Percentiles rank a stretch among this genome's conserved stretches.
Conservation (phyloP, 2,113 vertebrate species). For the Tachycineta bicolor region DNA sequence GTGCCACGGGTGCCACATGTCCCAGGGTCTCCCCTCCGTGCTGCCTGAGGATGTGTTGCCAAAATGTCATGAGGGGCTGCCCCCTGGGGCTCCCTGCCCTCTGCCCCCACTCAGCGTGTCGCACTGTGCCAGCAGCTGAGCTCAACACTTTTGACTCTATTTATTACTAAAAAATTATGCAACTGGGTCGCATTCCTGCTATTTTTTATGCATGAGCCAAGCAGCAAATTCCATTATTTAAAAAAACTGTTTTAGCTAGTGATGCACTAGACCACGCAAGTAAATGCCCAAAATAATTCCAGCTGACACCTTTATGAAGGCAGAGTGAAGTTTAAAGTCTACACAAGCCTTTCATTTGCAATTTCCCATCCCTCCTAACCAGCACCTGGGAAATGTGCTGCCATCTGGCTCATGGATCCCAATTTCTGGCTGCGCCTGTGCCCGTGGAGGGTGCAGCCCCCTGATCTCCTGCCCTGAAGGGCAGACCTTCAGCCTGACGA, state of each 20-base stretch:
- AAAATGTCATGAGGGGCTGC: neutral
- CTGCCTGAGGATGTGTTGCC: neutral
- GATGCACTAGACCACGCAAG: conserved; percentile 65
- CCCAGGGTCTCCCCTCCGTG: accelerated
- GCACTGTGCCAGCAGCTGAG: conserved; percentile 21
- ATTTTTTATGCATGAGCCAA: conserved; percentile 65
- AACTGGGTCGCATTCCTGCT: conserved; percentile 61
- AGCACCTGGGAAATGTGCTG: neutral
- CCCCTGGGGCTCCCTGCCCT: neutral
- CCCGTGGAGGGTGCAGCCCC: neutral
- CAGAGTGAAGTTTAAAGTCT: conserved; percentile 52
- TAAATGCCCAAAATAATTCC: conserved; percentile 66
- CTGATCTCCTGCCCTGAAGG: neutral
- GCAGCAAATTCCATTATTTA: conserved; percentile 63
- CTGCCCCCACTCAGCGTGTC: neutral
- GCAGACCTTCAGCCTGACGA: neutral
- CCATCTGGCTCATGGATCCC: neutral
- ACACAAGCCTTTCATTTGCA: conserved; percentile 18
- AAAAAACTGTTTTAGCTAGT: conserved; percentile 59
- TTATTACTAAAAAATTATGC: conserved; percentile 69
- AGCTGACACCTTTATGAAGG: conserved; percentile 65
- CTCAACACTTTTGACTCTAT: conserved; percentile 47
- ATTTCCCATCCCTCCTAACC: neutral
- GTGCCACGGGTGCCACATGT: accelerated
- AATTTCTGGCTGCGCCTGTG: neutral